Evolutionary conservation across 2,797 vertebrate genomes (phyloP), one percentile per base, ranked within the genome.

Genomic region (Lepus townsendii): DNA sequence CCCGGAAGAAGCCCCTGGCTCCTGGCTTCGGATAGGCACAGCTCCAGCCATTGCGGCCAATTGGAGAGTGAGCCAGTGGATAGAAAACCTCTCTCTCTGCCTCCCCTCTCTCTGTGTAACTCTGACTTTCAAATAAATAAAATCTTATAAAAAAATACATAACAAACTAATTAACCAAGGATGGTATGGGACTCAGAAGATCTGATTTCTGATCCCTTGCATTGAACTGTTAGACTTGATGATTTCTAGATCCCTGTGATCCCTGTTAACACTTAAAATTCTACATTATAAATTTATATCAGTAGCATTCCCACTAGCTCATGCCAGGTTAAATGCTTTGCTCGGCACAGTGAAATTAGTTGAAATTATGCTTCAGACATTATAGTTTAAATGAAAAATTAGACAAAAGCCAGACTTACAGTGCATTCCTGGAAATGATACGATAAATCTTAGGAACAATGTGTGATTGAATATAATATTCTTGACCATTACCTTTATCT

Each of bases 371-470:
- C 71, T 71, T 52, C 32, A 60, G 32, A n/a, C 20, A 13, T 69
- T 77, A 16, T 11, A 38, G 14, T 87, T n/a, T 71, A 10, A 35
- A 69, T 76, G n/a, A 83, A 77, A 68, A 84, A 77, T 32, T 7
- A 91, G 63, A 57, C 27, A 42, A 62, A 83, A 77, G 73, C 52
- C 22, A 88, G 60, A 78, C 16, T 12, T 47, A 17, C 8, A 71
- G 66, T 60, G 63, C 32, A n/a, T 93, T 84, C 38, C 54, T 75
- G 32, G 69, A 94, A 80, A 73, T 50, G 52, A 73, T 17, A 72
- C 3, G 50, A 87, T 35, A 75, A 22, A 88, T 50, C 16, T 90
- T 83, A 78, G 78, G 62, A 57, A 50, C 27, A 88, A 54, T 32
- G 38, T 0, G 4, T 69, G 20, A 47, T 62, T 91, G 76, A 79